Percentiles rank a stretch among this genome's conserved stretches.
phyloP scores from a whole-genome alignment of 2,797 vertebrate genomes.

The Cuniculus paca region DNA sequence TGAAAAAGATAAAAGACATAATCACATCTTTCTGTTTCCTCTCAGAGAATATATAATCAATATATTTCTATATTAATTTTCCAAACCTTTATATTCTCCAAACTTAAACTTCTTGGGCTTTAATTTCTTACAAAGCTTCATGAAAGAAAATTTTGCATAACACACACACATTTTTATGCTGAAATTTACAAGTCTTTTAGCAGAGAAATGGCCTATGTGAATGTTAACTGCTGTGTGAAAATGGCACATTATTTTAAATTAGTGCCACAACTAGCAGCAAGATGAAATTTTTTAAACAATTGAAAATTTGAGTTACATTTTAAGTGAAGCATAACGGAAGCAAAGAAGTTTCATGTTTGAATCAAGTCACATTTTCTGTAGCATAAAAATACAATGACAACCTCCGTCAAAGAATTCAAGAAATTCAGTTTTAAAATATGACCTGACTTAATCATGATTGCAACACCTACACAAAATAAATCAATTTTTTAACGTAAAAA shows the following conservation, averaged over 20 bases:
- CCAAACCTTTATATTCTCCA: neutral
- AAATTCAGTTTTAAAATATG: neutral
- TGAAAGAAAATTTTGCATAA: slow-evolving; percentile 29
- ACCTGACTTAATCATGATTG: neutral
- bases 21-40: neutral
- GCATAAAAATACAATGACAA: neutral
- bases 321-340: slow-evolving; percentile 1
- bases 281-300: neutral
- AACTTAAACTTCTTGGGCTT: neutral
- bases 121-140: neutral
- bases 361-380: slow-evolving; percentile 28
- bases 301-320: slow-evolving; percentile 60
- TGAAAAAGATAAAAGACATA: neutral
- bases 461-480: neutral
- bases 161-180: slow-evolving; percentile 6
- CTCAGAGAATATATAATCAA: neutral
- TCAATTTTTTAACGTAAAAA: neutral
- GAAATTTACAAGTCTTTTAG: neutral
- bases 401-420: neutral
- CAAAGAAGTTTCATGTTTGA: slow-evolving; percentile 49
- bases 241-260: neutral
- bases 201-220: slow-evolving; percentile 40
- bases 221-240: neutral
- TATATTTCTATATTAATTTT: neutral
- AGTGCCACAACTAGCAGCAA: slow-evolving; percentile 5